Conservation (phyloP, 1,140 invertebrate species). For the Nephotettix cincticeps region DNA sequence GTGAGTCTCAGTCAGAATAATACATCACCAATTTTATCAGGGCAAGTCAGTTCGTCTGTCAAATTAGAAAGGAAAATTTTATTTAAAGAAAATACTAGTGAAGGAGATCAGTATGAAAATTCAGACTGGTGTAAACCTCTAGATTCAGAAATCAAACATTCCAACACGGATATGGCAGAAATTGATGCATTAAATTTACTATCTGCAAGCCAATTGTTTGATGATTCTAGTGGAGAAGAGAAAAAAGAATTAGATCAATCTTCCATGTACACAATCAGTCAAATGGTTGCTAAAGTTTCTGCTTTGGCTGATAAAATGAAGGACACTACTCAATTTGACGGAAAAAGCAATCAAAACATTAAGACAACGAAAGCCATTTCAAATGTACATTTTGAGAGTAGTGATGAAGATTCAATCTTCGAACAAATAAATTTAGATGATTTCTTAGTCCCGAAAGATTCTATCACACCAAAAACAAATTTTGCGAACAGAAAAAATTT, state of each 20-base stretch:
- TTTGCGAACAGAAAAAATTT: too few relatives aligned
- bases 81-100: background rate
- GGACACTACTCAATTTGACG: too few relatives aligned
- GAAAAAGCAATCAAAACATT: background rate
- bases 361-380: background rate
- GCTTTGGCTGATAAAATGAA: background rate
- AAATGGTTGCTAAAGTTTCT: slow-evolving; percentile 9
- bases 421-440: slow-evolving; percentile 2
- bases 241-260: background rate
- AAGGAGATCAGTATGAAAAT: background rate
- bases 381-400: background rate
- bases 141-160: background rate
- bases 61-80: background rate
- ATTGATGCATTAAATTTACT: background rate
- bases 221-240: slow-evolving; percentile 9
- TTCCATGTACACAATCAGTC: slow-evolving; percentile 21
- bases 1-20: too few relatives aligned
- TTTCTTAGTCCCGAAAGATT: background rate
- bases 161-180: background rate
- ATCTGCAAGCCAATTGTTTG: slow-evolving; percentile 19
- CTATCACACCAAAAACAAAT: too few relatives aligned
- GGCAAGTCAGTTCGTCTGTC: background rate
- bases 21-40: background rate
- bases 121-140: background rate
- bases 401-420: slow-evolving; percentile 9